Percentiles rank a stretch among this genome's conserved stretches.
phyloP scores from a whole-genome alignment of 1,140 invertebrate species.

The Conus betulinus region DNA sequence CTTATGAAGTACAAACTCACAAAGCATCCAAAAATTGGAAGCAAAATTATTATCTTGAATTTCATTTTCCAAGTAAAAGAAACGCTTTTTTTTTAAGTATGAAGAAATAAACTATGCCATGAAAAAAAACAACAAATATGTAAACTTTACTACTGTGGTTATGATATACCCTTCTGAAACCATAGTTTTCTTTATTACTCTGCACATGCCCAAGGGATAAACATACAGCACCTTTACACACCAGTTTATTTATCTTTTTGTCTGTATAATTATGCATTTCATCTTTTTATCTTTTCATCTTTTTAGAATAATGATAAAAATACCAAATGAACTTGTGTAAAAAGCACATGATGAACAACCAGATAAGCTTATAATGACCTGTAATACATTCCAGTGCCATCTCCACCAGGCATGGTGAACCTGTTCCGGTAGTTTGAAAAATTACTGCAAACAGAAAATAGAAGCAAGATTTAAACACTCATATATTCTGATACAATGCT shows the following conservation, averaged over 20 bases:
- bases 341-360: neutral
- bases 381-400: slow-evolving; percentile 86
- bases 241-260: too few relatives aligned
- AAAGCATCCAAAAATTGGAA: neutral
- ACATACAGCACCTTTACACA: too few relatives aligned
- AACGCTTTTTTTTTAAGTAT: neutral
- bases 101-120: neutral
- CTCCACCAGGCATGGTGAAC: slow-evolving; percentile 90
- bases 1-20: neutral
- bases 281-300: neutral
- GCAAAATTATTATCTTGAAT: neutral
- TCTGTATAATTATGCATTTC: too few relatives aligned
- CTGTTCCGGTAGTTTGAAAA: slow-evolving; percentile 90
- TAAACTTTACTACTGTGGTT: too few relatives aligned
- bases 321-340: neutral
- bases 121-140: neutral
- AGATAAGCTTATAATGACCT: slow-evolving; percentile 78
- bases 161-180: too few relatives aligned
- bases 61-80: neutral
- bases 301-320: too few relatives aligned
- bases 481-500: too few relatives aligned
- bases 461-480: too few relatives aligned
- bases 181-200: too few relatives aligned
- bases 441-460: slow-evolving; percentile 81
- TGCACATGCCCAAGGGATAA: too few relatives aligned